These are phyloP conservation scores for Merluccius polli DNA, from an alignment of 2,797 vertebrate species.

Conservation along the genomic window DNA sequence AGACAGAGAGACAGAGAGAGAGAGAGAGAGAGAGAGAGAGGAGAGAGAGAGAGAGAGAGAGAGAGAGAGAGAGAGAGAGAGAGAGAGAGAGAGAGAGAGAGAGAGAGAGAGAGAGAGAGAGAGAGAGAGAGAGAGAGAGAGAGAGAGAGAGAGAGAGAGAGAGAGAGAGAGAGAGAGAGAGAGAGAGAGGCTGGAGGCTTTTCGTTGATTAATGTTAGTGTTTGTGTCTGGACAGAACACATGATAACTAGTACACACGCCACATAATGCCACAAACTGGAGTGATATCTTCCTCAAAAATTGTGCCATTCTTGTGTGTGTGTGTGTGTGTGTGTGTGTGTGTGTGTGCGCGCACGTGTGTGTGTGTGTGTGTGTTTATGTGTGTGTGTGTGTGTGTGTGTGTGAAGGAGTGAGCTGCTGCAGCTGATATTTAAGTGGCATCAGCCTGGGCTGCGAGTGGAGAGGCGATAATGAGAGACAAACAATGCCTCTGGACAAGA, in stretches of 20 bases:
- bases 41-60: not conserved
- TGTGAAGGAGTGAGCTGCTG: conserved; percentile 41
- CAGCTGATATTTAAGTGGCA: conserved; percentile 35
- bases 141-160: not conserved
- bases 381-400: not conserved
- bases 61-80: not conserved
- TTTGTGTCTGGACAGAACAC: conserved; percentile 19
- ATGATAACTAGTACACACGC: conserved; percentile 17
- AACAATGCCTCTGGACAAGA: conserved; percentile 24
- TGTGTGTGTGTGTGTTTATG: conserved; percentile 9
- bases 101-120: not conserved
- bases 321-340: not conserved
- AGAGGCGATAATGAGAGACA: conserved; percentile 53
- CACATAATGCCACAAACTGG: not conserved
- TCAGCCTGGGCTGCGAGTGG: conserved; percentile 23
- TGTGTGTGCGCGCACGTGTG: conserved; percentile 9
- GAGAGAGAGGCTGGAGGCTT: conserved; percentile 23
- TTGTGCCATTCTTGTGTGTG: not conserved
- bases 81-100: not conserved
- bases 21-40: not conserved
- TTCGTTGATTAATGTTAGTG: conserved; percentile 13
- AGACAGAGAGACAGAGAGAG: not conserved
- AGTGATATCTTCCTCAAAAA: not conserved
- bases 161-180: not conserved
- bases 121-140: not conserved